A percentile compares a stretch with the other conserved stretches of the same genome.
These are phyloP conservation scores for Saccopteryx bilineata DNA, from an alignment of 2,113 vertebrate species.

Conservation along the genomic window DNA sequence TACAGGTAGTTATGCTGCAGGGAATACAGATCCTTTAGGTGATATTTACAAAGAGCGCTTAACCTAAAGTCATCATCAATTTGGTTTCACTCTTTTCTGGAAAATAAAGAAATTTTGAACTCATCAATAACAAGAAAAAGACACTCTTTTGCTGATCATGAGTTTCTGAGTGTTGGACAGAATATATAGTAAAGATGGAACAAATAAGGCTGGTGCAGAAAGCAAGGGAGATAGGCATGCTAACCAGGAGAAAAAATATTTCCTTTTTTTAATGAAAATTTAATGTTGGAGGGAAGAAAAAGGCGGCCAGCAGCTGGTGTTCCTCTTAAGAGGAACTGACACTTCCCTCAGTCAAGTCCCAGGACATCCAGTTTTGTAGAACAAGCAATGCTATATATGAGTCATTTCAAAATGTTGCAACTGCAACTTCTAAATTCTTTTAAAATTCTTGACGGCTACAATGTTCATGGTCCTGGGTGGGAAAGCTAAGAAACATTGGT, in stretches of 20 bases:
- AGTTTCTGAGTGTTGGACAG: neutral
- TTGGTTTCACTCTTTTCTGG: constrained; percentile 40
- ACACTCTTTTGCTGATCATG: neutral
- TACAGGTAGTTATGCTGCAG: neutral
- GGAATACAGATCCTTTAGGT: constrained; percentile 28
- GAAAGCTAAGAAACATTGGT: constrained; percentile 23
- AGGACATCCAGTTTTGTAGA: constrained; percentile 49
- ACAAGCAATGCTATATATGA: neutral
- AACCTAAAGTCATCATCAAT: constrained; percentile 49
- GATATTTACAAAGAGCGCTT: neutral
- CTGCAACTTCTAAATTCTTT: constrained; percentile 38
- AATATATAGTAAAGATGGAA: neutral
- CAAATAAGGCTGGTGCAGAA: neutral
- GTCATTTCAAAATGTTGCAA: constrained; percentile 54
- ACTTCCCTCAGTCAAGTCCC: constrained; percentile 61
- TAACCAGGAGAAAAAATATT: neutral
- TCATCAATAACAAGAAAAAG: neutral
- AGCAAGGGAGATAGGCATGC: neutral
- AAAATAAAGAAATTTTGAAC: constrained; percentile 46
- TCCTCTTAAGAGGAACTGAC: constrained; percentile 55
- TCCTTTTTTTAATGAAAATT: constrained; percentile 62
- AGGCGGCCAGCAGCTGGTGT: constrained; percentile 1
- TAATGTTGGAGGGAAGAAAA: neutral
- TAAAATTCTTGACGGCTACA: constrained; percentile 36
- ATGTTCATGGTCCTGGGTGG: neutral